Conservation (phyloP, 1,140 invertebrate genomes). For the Lepidostoma basale region DNA sequence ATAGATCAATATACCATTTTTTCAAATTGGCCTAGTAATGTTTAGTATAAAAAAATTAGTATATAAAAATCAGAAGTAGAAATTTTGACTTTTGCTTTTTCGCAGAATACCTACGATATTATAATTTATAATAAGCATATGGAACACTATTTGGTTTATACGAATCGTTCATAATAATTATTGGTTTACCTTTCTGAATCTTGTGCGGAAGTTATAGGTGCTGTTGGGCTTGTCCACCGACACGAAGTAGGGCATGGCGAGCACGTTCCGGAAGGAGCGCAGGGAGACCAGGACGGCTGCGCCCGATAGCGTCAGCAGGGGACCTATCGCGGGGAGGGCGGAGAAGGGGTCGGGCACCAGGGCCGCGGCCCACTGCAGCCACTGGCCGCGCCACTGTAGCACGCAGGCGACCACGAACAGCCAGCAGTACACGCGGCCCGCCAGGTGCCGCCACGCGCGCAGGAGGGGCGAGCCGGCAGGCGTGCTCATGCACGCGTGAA, state of each 20-base stretch:
- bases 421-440: slow-evolving; percentile 63
- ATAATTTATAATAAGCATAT: too few relatives aligned
- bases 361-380: slow-evolving; percentile 60
- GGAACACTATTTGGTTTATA: too few relatives aligned
- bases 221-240: slow-evolving; percentile 62
- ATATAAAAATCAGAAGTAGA: too few relatives aligned
- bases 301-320: slow-evolving; percentile 47
- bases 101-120: too few relatives aligned
- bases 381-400: slow-evolving; percentile 69
- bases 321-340: slow-evolving; percentile 49
- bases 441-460: slow-evolving; percentile 45
- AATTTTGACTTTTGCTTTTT: too few relatives aligned
- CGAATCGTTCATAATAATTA: too few relatives aligned
- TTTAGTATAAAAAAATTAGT: too few relatives aligned
- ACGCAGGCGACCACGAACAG: slow-evolving; percentile 63
- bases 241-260: slow-evolving; percentile 65
- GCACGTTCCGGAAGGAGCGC: slow-evolving; percentile 62
- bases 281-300: slow-evolving; percentile 50
- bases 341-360: slow-evolving; percentile 48
- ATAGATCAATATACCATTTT: too few relatives aligned
- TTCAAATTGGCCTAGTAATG: too few relatives aligned
- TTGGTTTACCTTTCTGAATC: slow-evolving; percentile 55
- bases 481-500: background rate
- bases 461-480: slow-evolving; percentile 14
- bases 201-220: slow-evolving; percentile 68